A percentile compares a stretch with the other conserved stretches of the same genome.
These are phyloP conservation scores for Falco punctatus DNA, from an alignment of 2,113 vertebrate genomes.

Conservation along the genomic window DNA sequence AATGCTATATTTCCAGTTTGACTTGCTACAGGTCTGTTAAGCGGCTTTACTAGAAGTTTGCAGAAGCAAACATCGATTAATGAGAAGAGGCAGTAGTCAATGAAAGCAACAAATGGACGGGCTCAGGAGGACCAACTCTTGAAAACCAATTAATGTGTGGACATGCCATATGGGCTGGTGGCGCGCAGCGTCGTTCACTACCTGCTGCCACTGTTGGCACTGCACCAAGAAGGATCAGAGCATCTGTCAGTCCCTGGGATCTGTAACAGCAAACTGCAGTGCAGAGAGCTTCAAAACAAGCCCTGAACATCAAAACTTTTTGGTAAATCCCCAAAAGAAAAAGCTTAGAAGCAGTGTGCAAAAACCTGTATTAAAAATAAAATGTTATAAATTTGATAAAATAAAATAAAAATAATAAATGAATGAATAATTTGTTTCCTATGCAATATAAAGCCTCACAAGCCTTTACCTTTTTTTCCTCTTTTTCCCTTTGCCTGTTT, in stretches of 20 bases:
- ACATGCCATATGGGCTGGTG: conserved; percentile 34
- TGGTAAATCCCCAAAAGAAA: neutral
- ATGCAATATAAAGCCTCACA: neutral
- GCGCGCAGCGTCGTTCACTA: neutral
- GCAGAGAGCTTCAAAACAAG: neutral
- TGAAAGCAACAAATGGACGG: conserved; percentile 17
- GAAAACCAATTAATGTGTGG: conserved; percentile 44
- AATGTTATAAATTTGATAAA: neutral
- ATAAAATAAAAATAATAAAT: no score
- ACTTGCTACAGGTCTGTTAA: neutral
- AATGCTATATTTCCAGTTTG: neutral
- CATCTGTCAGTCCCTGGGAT: conserved; percentile 3
- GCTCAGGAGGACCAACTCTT: conserved; percentile 2
- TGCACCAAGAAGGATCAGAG: conserved; percentile 8
- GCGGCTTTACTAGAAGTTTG: neutral
- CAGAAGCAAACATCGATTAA: neutral
- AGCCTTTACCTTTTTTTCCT: neutral
- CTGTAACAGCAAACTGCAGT: neutral
- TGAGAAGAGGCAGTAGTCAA: neutral
- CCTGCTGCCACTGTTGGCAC: conserved; percentile 43
- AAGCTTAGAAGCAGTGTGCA: neutral
- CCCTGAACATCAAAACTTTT: neutral
- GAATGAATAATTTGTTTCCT: neutral
- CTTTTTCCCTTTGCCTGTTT: neutral
- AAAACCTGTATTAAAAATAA: neutral